Evolutionary conservation across 2,797 vertebrate genomes (phyloP), one percentile per base, ranked within the genome.

Genomic region (Schizopygopsis pylzovi): DNA sequence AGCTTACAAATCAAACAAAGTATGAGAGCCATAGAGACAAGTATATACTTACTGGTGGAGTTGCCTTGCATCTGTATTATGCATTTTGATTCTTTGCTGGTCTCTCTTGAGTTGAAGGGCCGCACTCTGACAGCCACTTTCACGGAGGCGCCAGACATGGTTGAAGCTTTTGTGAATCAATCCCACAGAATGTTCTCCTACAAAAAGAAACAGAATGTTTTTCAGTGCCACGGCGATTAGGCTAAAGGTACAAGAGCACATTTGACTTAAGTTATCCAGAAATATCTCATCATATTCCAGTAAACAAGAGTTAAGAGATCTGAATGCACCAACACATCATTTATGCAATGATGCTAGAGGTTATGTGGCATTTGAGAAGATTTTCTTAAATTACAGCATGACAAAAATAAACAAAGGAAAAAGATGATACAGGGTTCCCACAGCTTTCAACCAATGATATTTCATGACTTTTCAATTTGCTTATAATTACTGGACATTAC

Each of bases 41-140:
- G 73, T 67, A 47, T 43, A 6, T 70, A 97, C 98, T 99, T 95
- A 99, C 98, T 98, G 91, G 98, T 99, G 12, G 97, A 97, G 93
- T 97, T 99, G 93, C 98, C 98, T 93, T 99, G 98, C 98, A 99
- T 99, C 94, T 99, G 98, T 92, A 99, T 99, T 92, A 99, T 99
- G 93, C 98, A 99, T 95, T 99, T 99, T 84, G 98, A 98, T 0
- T 99, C 98, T 91, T 98, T 99, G 96, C 97, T 92, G 83, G 91
- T 97, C 91, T 99, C 98, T 88, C 98, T 96, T 82, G 97, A 96
- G 88, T 99, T 99, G 94, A 99, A 99, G 90, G 98, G 98, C 77
- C 98, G 95, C 71, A 99, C 98, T 59, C 98, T 96, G 77, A 99
- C 98, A 56, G 97, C 98, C 86, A 99, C 98, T 95, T 99, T 99